These are phyloP conservation scores for Sinocyclocheilus anophthalmus DNA, from an alignment of 2,113 vertebrate genomes.

Conservation along the genomic window DNA sequence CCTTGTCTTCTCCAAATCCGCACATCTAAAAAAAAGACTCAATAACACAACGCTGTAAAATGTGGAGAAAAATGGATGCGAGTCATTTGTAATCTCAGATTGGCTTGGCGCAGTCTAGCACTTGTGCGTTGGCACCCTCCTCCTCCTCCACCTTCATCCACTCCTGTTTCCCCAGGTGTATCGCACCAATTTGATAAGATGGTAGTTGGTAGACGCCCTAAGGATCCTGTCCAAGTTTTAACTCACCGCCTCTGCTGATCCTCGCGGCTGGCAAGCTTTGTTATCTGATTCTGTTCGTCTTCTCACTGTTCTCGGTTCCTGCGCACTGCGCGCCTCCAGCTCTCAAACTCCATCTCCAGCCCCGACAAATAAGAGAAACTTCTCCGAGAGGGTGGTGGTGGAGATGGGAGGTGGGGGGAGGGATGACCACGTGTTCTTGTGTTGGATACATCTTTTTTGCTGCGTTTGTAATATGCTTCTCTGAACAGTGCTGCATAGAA, in stretches of 20 bases:
- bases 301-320: constrained; percentile 48
- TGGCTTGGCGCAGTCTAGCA: constrained; percentile 34
- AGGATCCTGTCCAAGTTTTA: constrained; percentile 42
- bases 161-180: constrained; percentile 39
- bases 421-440: constrained; percentile 30
- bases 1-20: constrained; percentile 5
- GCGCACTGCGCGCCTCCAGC: constrained; percentile 51
- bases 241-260: constrained; percentile 41
- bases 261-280: not conserved
- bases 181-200: constrained; percentile 23
- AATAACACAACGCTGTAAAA: not conserved
- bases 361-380: constrained; percentile 49
- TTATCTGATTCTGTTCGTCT: constrained; percentile 7
- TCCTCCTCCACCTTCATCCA: constrained; percentile 12
- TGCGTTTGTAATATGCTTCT: constrained; percentile 18
- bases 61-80: constrained; percentile 29
- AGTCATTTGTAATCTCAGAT: constrained; percentile 31
- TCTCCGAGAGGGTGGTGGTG: constrained; percentile 37
- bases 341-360: constrained; percentile 48
- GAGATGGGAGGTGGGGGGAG: constrained; percentile 12
- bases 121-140: constrained; percentile 20
- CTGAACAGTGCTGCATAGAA: not conserved
- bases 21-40: constrained; percentile 12
- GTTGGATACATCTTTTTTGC: constrained; percentile 23
- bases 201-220: constrained; percentile 25